A percentile compares a stretch with the other conserved stretches of the same genome.
These are phyloP conservation scores for Microtus ochrogaster DNA, from an alignment of 2,113 vertebrate genomes.

Conservation along the genomic window DNA sequence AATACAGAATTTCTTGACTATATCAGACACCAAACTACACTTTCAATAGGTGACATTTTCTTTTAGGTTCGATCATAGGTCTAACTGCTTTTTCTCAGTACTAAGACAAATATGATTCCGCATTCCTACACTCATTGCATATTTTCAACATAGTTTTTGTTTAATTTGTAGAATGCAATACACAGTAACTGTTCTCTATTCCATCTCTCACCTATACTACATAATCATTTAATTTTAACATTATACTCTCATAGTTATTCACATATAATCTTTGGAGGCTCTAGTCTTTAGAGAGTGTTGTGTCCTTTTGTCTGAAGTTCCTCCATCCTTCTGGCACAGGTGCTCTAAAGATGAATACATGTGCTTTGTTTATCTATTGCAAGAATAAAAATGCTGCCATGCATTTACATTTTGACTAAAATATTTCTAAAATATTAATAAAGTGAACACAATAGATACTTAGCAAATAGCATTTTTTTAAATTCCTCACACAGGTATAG, in stretches of 20 bases:
- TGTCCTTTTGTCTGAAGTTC: neutral
- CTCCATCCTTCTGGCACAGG: neutral
- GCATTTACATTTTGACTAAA: neutral
- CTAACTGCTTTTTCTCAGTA: neutral
- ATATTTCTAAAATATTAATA: neutral
- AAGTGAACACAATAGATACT: neutral
- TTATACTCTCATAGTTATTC: neutral
- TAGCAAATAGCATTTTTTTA: neutral
- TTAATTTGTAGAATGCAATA: neutral
- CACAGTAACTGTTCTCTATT: neutral
- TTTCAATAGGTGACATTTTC: rapidly evolving
- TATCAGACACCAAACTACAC: neutral
- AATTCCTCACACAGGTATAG: no score
- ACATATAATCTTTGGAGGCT: neutral
- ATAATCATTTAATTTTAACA: neutral
- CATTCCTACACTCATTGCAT: neutral
- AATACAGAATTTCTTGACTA: neutral
- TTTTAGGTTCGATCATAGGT: neutral
- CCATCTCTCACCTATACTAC: neutral
- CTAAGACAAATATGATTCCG: neutral
- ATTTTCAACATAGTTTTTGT: neutral
- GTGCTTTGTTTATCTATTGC: neutral
- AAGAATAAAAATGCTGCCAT: neutral
- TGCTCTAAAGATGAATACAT: neutral
- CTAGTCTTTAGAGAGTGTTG: neutral